Percentiles rank a stretch among this genome's conserved stretches.
These are phyloP conservation scores for Chionomys nivalis DNA, from an alignment of 2,113 vertebrate genomes.

Conservation along the genomic window DNA sequence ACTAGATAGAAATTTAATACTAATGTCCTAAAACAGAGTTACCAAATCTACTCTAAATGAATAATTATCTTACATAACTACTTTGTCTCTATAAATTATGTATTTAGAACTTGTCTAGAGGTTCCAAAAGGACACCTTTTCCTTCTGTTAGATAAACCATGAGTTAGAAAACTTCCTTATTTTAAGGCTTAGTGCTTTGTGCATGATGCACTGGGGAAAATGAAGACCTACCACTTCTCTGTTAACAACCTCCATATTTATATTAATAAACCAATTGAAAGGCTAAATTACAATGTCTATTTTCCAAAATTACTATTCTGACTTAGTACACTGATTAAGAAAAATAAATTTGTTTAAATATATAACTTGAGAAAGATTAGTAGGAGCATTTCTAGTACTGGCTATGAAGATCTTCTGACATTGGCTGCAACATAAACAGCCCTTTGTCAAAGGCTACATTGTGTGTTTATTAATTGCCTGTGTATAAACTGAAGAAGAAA, in stretches of 20 bases:
- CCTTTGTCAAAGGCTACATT: not conserved
- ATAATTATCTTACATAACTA: not conserved
- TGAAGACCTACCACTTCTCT: not conserved
- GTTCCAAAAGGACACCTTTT: conserved; percentile 5
- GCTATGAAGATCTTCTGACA: not conserved
- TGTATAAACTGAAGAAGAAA: not conserved
- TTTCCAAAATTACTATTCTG: not conserved
- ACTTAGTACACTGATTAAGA: not conserved
- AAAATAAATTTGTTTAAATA: not conserved
- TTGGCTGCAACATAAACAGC: not conserved
- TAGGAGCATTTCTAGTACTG: not conserved
- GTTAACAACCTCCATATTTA: conserved; percentile 8
- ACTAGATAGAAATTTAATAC: not conserved
- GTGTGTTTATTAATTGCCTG: not conserved
- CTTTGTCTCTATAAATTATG: not conserved
- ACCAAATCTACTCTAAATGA: not conserved
- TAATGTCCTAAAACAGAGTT: not conserved
- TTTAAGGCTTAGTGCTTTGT: not conserved
- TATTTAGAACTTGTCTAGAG: not conserved
- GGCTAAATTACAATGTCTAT: not conserved
- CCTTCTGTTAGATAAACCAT: not conserved
- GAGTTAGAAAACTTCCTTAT: not conserved
- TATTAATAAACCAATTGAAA: not conserved
- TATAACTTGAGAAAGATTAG: not conserved
- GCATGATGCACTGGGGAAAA: not conserved